Conservation (phyloP, 2,113 vertebrate genomes). For the Crotalus helleri region DNA sequence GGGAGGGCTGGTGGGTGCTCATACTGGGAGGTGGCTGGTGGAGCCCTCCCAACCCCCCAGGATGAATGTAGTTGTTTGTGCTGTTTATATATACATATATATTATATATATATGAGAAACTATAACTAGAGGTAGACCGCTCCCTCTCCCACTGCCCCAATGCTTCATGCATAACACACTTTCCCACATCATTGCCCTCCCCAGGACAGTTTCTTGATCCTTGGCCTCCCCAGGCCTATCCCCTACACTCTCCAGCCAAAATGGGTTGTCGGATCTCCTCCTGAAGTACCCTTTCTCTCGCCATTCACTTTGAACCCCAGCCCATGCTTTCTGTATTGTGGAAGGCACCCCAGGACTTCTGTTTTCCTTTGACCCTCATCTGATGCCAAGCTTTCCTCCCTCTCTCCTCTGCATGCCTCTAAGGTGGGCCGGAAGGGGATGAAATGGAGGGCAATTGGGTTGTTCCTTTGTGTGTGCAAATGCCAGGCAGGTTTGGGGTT, state of each 20-base stretch:
- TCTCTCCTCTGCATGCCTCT: background rate
- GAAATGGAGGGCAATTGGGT: background rate
- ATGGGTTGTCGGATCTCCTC: background rate
- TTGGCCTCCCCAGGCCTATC: background rate
- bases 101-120: constrained; percentile 41
- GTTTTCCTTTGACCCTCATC: background rate
- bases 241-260: background rate
- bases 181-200: background rate
- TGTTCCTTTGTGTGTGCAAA: background rate
- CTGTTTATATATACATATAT: constrained; percentile 49
- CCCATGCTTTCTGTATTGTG: background rate
- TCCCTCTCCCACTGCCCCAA: constrained; percentile 11
- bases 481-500: background rate
- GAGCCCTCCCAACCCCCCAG: background rate
- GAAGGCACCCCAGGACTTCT: background rate
- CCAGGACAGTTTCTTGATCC: background rate
- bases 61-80: constrained; percentile 41
- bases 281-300: background rate
- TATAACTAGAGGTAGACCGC: constrained; percentile 24
- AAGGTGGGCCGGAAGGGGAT: background rate
- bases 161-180: constrained; percentile 9
- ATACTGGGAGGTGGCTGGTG: constrained; percentile 15
- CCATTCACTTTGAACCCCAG: background rate
- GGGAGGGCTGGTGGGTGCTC: constrained; percentile 16
- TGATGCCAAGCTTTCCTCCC: background rate